phyloP scores from a whole-genome alignment of 2,888 invertebrate genomes.

The Hylaea fasciaria region DNA sequence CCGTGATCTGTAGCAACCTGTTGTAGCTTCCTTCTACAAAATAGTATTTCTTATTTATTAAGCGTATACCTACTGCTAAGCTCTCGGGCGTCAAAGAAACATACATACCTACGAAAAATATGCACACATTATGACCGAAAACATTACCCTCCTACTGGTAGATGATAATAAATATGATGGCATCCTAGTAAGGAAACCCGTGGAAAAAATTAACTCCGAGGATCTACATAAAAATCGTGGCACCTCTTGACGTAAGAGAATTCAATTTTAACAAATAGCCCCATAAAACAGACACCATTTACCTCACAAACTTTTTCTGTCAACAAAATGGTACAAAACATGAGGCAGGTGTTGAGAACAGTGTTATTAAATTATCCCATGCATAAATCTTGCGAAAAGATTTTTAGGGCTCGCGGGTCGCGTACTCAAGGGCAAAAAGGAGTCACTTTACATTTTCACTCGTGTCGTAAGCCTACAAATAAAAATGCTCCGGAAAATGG shows the following conservation, averaged over 20 bases:
- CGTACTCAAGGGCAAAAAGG: constrained; percentile 50
- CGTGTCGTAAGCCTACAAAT: constrained; percentile 65
- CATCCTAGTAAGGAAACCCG: not conserved
- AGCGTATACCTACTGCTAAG: too few relatives aligned
- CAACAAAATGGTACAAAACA: constrained; percentile 29
- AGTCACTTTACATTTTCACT: constrained; percentile 71
- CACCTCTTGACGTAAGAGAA: not conserved
- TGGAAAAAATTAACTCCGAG: not conserved
- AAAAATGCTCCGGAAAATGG: constrained; percentile 51
- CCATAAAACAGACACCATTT: constrained; percentile 25
- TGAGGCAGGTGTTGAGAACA: constrained; percentile 29
- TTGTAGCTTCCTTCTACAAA: too few relatives aligned
- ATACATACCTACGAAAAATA: too few relatives aligned
- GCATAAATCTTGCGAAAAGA: constrained; percentile 47
- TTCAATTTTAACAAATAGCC: constrained; percentile 15
- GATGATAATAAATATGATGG: not conserved
- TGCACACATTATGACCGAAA: too few relatives aligned
- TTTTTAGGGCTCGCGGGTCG: constrained; percentile 44
- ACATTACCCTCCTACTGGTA: too few relatives aligned
- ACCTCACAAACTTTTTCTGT: constrained; percentile 28
- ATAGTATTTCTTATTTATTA: too few relatives aligned
- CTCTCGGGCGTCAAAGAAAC: too few relatives aligned
- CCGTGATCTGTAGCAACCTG: too few relatives aligned
- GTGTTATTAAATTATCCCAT: constrained; percentile 41
- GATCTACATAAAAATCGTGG: not conserved